Evolutionary conservation across 2,113 vertebrate genomes (phyloP), one percentile per base, ranked within the genome.

Genomic region (Cyanistes caeruleus): DNA sequence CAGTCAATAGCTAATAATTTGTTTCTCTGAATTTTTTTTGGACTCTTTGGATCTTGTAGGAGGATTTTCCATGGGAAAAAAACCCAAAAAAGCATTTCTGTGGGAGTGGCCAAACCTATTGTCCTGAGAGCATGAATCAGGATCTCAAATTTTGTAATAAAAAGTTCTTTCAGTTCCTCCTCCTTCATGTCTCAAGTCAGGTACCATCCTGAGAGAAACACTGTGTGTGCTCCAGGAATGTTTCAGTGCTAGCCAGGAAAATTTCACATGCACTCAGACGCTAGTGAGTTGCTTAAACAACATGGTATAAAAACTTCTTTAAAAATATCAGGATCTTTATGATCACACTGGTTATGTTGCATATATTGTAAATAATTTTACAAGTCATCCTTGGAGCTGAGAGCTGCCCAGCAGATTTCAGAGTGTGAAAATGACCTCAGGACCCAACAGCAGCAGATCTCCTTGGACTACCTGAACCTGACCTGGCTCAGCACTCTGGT

Each of bases 391-490:
- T 64, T 69, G 59, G 21, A 84, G 22, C 41, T 84, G 73, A 81
- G 46, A 84, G 37, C 27, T 24, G 8, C 23, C 58, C 55, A 84
- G 46, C 9, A 5, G 30, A 49, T 64, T 85, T 91, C 0, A 1
- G 13, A 15, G 60, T 6, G 15, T 70, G 60, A 35, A 4, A 3
- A 10, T 24, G n/a, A 87, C 43, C 60, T 69, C 10, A 4, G 55
- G 51, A 86, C 23, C 10, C 35, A 28, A 17, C 0, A 0, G 56
- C 0, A 51, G 31, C n/a, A 72, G 13, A 35, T 76, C 23, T 84
- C 72, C 58, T 62, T 49, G 84, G 59, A 20, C n/a, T 85, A 75
- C 43, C 60, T 59, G 31, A 91, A 44, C 9, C 37, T 64, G 68
- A 84, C 31, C 52, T 68, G 15, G 13, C 44, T 85, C 65, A 72